phyloP scores from a whole-genome alignment of 2,888 invertebrate genomes.

The Lutraria lutraria region DNA sequence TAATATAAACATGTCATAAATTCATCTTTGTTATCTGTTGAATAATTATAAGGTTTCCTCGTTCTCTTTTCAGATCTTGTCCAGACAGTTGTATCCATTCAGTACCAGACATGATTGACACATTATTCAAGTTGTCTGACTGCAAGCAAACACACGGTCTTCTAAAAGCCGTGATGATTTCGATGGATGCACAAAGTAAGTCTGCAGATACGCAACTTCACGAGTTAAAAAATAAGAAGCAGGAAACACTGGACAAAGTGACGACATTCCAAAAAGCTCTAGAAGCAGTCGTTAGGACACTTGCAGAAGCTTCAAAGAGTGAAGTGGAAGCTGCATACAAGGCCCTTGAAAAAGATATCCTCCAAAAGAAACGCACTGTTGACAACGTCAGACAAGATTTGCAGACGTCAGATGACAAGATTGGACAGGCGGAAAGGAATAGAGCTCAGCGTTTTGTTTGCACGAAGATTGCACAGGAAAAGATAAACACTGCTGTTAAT shows the following conservation, averaged over 20 bases:
- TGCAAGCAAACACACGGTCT: not conserved
- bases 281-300: not conserved
- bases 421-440: not conserved
- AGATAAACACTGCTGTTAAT: not conserved
- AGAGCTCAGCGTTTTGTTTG: conserved; percentile 13
- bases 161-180: not conserved
- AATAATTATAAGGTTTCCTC: not conserved
- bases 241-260: not conserved
- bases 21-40: not conserved
- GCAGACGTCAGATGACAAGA: not conserved
- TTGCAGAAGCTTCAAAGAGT: not conserved
- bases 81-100: not conserved
- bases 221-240: not conserved
- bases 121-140: not conserved
- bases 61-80: not conserved
- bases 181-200: not conserved
- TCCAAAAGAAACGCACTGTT: not conserved
- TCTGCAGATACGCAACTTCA: not conserved
- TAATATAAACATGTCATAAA: not conserved
- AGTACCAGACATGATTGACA: conserved; percentile 1
- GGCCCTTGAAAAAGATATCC: not conserved
- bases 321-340: not conserved
- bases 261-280: not conserved
- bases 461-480: not conserved
- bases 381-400: not conserved